Evolutionary conservation across 2,888 invertebrate species (phyloP), one percentile per base, ranked within the genome.

Genomic region (Euproctis similis): DNA sequence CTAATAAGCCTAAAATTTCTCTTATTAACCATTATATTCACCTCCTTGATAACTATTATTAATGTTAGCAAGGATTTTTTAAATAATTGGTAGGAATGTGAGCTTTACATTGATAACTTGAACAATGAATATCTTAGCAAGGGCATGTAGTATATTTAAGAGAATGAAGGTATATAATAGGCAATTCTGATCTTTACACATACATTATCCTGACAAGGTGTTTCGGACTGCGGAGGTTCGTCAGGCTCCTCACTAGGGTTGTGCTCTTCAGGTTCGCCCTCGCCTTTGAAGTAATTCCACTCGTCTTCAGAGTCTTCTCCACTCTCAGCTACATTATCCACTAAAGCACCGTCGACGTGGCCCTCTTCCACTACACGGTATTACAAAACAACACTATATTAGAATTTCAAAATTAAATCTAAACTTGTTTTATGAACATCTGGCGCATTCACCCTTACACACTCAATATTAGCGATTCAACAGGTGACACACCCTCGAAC

Each of bases 231-330:
- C 43, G 73, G 80, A 31, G 66, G 75, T 53, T 76, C 80, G 65
- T 86, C 86, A 25, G 87, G 87, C 61, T 87, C 88, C 65, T 76
- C 80, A 42, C 69, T 71, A 20, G 89, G 88, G 50, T 88, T 87
- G 33, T 85, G 84, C 44, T 88, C 69, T 53, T 88, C 88, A 53
- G 68, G 88, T 42, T 89, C 88, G 39, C 88, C 87, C 58, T 89
- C 90, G 52, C 89, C 88, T 64, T 89, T 88, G 71, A 88, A 90
- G 69, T 93, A 94, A 72, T 94, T 93, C 93, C 93, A 94, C 90
- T 94, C 94, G 89, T 93, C 94, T 78, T 93, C 93, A 48, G 92
- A 91, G 49, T 92, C 92, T 52, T 91, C 91, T 58, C 90, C 89
- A 58, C 88, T 91, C 73, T 91, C 91, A 62, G 86, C 90, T 88